phyloP scores from a whole-genome alignment of 2,797 vertebrate species.

The Loriculus beryllinus region DNA sequence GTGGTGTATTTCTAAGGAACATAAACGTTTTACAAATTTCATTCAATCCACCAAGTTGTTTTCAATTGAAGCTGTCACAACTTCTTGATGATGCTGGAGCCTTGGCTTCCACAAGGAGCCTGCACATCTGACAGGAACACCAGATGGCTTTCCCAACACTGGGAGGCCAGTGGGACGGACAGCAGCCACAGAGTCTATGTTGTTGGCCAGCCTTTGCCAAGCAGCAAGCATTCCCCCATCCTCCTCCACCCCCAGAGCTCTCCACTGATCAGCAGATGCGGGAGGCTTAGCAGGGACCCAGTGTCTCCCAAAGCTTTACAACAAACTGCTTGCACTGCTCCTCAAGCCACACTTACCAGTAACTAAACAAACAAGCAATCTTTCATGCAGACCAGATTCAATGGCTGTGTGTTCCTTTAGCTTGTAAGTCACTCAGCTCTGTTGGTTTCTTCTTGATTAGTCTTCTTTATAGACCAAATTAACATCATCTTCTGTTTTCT shows the following conservation, averaged over 20 bases:
- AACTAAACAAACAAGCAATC: neutral
- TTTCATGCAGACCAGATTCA: neutral
- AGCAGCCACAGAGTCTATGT: rapidly evolving
- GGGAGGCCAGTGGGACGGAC: rapidly evolving
- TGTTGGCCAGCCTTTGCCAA: rapidly evolving
- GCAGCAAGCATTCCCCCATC: rapidly evolving
- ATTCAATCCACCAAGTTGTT: neutral
- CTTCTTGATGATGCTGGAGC: neutral
- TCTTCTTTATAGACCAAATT: neutral
- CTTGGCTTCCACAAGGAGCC: neutral
- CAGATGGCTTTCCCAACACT: neutral
- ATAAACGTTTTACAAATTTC: neutral
- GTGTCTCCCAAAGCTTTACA: neutral
- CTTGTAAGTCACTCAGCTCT: neutral
- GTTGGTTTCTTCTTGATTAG: neutral
- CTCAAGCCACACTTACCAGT: neutral
- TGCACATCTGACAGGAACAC: neutral
- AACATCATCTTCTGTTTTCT: neutral
- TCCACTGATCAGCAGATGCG: rapidly evolving
- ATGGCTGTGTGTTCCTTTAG: neutral
- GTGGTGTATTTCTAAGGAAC: neutral
- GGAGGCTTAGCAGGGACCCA: neutral
- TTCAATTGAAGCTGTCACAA: neutral
- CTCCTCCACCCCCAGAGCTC: neutral
- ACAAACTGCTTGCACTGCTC: neutral